Conservation (phyloP, 2,797 vertebrate species). For the Microctenopoma lineatum region DNA sequence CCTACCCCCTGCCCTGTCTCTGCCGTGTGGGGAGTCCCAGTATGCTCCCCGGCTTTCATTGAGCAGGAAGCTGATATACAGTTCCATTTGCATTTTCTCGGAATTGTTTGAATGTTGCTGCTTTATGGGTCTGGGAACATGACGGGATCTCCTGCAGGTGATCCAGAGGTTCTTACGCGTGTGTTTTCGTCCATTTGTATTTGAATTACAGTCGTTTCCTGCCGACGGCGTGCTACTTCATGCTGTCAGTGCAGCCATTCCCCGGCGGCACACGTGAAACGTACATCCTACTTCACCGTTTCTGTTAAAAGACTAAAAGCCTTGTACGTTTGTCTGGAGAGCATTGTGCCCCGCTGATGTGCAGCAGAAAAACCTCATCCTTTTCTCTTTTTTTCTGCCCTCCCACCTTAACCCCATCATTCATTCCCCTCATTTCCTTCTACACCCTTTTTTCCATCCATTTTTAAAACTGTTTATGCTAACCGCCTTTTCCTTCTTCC, state of each 20-base stretch:
- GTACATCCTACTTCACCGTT: constrained; percentile 48
- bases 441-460: constrained; percentile 3
- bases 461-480: background rate
- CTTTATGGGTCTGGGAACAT: constrained; percentile 18
- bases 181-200: constrained; percentile 23
- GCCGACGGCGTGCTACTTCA: constrained; percentile 37
- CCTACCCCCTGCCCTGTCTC: constrained; percentile 12
- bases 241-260: constrained; percentile 54
- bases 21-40: constrained; percentile 14
- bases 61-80: constrained; percentile 38
- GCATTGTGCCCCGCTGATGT: constrained; percentile 38
- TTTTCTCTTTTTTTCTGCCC: background rate
- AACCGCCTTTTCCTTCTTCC: background rate
- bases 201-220: constrained; percentile 56
- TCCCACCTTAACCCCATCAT: background rate
- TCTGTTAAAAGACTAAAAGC: constrained; percentile 56
- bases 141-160: constrained; percentile 58
- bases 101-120: constrained; percentile 33
- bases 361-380: constrained; percentile 40
- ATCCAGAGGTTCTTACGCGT: constrained; percentile 15
- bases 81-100: constrained; percentile 25
- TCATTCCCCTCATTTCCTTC: background rate
- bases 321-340: constrained; percentile 48
- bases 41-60: constrained; percentile 18
- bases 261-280: constrained; percentile 60